phyloP scores from a whole-genome alignment of 2,113 vertebrate genomes.

The Microcebus tavaratra region DNA sequence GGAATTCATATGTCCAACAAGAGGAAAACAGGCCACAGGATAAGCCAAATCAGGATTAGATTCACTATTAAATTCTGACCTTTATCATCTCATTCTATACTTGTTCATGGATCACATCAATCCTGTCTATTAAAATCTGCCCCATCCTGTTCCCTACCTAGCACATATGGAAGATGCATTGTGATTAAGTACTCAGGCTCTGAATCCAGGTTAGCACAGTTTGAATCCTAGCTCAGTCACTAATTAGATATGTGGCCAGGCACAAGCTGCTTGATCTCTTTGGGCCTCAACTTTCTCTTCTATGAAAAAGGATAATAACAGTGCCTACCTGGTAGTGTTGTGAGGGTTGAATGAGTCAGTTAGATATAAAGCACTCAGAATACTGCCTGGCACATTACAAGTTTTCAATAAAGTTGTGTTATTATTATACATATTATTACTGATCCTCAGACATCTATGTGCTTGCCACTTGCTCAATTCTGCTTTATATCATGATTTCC shows the following conservation, averaged over 20 bases:
- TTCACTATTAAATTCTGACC: not conserved
- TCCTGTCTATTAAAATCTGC: not conserved
- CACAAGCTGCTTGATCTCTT: not conserved
- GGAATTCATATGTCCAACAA: not conserved
- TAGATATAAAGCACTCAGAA: not conserved
- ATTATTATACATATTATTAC: not conserved
- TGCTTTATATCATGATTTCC: not conserved
- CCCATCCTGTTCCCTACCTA: not conserved
- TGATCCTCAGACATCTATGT: not conserved
- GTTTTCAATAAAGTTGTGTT: not conserved
- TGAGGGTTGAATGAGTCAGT: not conserved
- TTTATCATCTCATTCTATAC: not conserved
- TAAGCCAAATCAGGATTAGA: not conserved
- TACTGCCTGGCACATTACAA: not conserved
- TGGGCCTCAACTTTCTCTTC: not conserved
- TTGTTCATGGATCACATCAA: not conserved
- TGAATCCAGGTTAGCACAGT: not conserved
- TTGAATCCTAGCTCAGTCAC: not conserved
- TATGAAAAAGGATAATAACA: not conserved
- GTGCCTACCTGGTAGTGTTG: not conserved
- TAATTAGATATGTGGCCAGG: not conserved
- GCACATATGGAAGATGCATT: not conserved
- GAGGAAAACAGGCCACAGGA: not conserved
- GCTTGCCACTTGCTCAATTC: not conserved
- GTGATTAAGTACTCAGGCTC: not conserved